Conservation (phyloP, 1,140 invertebrate genomes). For the Caenorhabditis briggsae region DNA sequence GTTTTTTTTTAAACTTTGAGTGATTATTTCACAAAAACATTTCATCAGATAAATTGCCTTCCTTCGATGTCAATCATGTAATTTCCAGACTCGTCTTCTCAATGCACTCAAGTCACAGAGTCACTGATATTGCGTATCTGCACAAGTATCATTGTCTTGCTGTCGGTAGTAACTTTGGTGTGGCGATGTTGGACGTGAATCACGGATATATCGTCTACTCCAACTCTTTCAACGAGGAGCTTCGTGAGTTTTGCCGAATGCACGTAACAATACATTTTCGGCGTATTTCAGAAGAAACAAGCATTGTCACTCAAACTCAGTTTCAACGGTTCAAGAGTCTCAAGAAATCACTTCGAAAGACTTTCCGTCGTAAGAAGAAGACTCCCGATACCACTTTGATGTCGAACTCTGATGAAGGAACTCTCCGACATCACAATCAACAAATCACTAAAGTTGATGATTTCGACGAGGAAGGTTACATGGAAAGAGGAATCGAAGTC, state of each 20-base stretch:
- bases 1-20: not conserved
- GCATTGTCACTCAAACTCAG: not conserved
- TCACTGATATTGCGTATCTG: slow-evolving; percentile 30
- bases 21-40: no score
- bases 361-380: slow-evolving; percentile 28
- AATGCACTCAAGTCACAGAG: slow-evolving; percentile 32
- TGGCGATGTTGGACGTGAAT: slow-evolving; percentile 16
- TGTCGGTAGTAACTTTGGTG: slow-evolving; percentile 24
- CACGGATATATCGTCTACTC: slow-evolving; percentile 12
- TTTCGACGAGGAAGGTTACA: not conserved
- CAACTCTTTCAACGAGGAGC: slow-evolving; percentile 9
- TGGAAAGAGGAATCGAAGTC: slow-evolving; percentile 9
- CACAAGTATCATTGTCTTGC: slow-evolving; percentile 43
- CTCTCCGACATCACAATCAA: not conserved
- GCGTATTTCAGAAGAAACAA: slow-evolving; percentile 4
- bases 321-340: slow-evolving; percentile 44
- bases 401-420: not conserved
- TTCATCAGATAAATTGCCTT: no score
- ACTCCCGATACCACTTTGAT: not conserved
- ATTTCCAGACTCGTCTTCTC: not conserved
- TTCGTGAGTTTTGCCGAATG: not conserved
- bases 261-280: not conserved
- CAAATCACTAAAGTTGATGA: not conserved
- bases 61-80: not conserved
- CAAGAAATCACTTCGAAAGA: slow-evolving; percentile 29